phyloP scores from a whole-genome alignment of 2,888 invertebrate genomes.

The Nematopogon swammerdamellus region DNA sequence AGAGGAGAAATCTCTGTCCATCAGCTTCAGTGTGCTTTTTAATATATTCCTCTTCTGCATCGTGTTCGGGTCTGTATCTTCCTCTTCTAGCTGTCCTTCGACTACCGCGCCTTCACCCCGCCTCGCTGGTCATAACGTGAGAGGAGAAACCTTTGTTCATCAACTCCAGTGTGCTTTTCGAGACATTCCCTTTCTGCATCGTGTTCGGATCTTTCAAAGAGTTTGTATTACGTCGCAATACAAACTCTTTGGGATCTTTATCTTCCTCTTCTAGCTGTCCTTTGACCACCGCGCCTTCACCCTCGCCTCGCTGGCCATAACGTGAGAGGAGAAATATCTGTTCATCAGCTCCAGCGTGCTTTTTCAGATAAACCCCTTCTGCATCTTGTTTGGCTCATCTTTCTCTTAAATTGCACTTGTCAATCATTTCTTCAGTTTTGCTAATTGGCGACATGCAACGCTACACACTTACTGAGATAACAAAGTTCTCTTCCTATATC shows the following conservation, averaged over 20 bases:
- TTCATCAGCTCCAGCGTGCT: slow-evolving; percentile 87
- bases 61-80: slow-evolving; percentile 79
- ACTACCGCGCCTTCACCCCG: too few relatives aligned
- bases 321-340: slow-evolving; percentile 82
- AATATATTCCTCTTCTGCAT: slow-evolving; percentile 98
- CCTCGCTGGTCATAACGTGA: too few relatives aligned
- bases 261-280: slow-evolving; percentile 69
- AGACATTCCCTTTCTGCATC: slow-evolving; percentile 85
- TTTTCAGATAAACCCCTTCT: slow-evolving; percentile 97
- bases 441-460: too few relatives aligned
- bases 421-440: slow-evolving; percentile 89
- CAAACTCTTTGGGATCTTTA: slow-evolving; percentile 82
- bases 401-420: slow-evolving; percentile 78
- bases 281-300: slow-evolving; percentile 94
- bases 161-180: too few relatives aligned
- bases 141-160: too few relatives aligned
- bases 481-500: too few relatives aligned
- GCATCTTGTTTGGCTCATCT: slow-evolving; percentile 88
- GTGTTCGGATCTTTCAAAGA: slow-evolving; percentile 83
- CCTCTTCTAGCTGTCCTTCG: background rate
- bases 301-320: slow-evolving; percentile 78
- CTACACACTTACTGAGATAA: too few relatives aligned
- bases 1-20: slow-evolving; percentile 85
- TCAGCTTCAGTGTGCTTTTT: slow-evolving; percentile 85
- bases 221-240: too few relatives aligned